Evolutionary conservation across 2,888 invertebrate species (phyloP), one percentile per base, ranked within the genome.

Genomic region (Lasioglossum oenotherae): DNA sequence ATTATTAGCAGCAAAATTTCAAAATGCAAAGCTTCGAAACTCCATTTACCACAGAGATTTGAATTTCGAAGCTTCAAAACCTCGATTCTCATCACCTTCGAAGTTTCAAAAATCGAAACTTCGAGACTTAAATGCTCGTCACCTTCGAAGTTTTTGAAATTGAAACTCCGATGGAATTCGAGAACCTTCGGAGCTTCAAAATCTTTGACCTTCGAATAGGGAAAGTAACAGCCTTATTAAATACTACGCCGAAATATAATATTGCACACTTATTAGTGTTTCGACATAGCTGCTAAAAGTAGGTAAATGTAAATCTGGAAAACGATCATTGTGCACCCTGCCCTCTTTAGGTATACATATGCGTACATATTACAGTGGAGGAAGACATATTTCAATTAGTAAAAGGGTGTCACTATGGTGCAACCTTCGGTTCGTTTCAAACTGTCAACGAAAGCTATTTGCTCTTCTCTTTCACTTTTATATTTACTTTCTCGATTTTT

Each of bases 361-460:
- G 10, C 10, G 5, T 41, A 41, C 41, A 41, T 41, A 10, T 8
- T 8, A 67, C 35, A 31, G 23, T 38, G 23, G 67, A 19, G 4
- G 67, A 67, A 67, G 67, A 10, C 23, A 38, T 23, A 35, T 35
- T 67, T 67, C 67, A 67, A 67, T 67, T 67, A 67, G 35, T 67
- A 67, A 67, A 67, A 67, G 67, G 67, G 67, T 67, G 67, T 67
- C 67, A 38, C 35, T 35, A 67, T 67, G 67, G 67, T 35, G 35
- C 23, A 67, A 86, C 35, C 67, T 74, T 38, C 49, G 49, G 38
- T 49, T 74, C 74, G 46, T 31, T 31, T 46, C 74, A n/a, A 2
- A 53, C 53, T 41, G 41, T 60, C 57, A 38, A 76, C 31, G 41
- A 60, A 76, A 53, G 75, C 75, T 60, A 76, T 76, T 60, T 76